Evolutionary conservation across 1,140 invertebrate species (phyloP).

Genomic region (Aphis craccivora): DNA sequence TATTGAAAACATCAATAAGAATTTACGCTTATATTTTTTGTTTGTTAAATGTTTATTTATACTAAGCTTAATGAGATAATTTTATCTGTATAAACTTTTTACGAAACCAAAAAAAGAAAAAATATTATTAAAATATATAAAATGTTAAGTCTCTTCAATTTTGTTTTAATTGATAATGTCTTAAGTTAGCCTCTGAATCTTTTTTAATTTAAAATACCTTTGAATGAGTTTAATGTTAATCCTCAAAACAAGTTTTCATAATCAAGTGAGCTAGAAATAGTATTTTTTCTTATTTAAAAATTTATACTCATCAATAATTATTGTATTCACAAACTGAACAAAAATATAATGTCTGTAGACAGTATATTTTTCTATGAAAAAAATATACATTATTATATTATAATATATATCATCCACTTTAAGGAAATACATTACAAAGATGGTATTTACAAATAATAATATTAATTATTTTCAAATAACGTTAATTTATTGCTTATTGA

Average conservation of each 20-base stretch:
- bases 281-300: too few species aligned
- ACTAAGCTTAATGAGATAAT: neutral
- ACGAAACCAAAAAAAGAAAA: neutral
- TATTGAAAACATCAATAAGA: neutral
- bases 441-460: neutral
- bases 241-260: neutral
- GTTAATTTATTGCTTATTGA: constrained; percentile 56
- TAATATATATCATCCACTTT: neutral
- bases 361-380: neutral
- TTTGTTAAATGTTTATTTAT: neutral
- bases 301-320: neutral
- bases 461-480: constrained; percentile 12
- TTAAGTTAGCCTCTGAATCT: too few species aligned
- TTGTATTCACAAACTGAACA: neutral
- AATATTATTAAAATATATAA: neutral
- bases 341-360: neutral
- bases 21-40: neutral
- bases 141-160: neutral
- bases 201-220: neutral
- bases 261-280: too few species aligned
- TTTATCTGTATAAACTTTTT: neutral
- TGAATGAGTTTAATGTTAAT: neutral
- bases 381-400: neutral
- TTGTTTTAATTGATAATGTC: neutral
- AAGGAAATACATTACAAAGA: neutral